Evolutionary conservation across 2,113 vertebrate species (phyloP), one percentile per base, ranked within the genome.

Genomic region (Misgurnus mizolepis): DNA sequence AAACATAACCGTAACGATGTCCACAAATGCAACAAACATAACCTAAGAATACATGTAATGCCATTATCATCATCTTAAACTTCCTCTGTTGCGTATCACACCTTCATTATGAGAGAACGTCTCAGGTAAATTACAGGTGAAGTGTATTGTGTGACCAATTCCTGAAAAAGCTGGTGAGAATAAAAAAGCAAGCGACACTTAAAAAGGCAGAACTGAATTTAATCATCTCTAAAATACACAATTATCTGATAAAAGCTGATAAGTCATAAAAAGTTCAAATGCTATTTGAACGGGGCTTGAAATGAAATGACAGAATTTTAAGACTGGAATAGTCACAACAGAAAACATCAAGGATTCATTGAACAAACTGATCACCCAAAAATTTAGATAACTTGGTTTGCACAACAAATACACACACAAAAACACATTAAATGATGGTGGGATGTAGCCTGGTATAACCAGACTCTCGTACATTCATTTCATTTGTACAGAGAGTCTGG

Each of bases 171-270:
- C 18, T 4, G 7, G 49, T 49, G 45, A 50, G 45, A 47, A 2
- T 17, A 12, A 7, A 27, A 70, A 45, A 67, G 18, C 41, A 74
- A 74, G 4, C 11, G 27, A 34, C 10, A 40, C 71, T 62, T 80
- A 49, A 76, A 50, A 76, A 76, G 71, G 40, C 79, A 81, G 60
- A 43, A 75, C 50, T 40, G 70, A 75, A 62, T 81, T 67, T 61
- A 67, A 76, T 67, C 0, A 45, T 60, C 79, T 75, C 61, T 75
- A 67, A 74, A 76, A 67, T 58, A 62, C 18, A 81, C 17, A 40
- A 81, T 49, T 43, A 39, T 27, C 9, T 18, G 10, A 61, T n/a
- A 61, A 66, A 66, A 60, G 8, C 43, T 50, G 11, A 72, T 65
- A 12, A 10, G 6, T 67, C 15, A 41, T 27, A 39, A 40, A 72